Base-by-base conservation (phyloP, 2,113 vertebrate species). In the Prunella fulvescens region DNA sequence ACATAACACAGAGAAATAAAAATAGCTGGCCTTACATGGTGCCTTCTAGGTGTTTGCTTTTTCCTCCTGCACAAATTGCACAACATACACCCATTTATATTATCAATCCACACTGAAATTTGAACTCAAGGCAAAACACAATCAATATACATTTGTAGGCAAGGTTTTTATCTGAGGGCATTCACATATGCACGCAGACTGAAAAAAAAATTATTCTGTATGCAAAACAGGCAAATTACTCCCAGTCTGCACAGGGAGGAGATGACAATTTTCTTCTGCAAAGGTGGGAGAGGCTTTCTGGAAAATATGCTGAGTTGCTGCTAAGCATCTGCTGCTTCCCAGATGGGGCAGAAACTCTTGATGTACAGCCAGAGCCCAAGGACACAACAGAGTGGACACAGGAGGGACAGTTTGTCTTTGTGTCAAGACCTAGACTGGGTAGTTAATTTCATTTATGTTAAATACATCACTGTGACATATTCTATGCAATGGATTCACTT, bases 321-420 rank as follows among this genome's bases (percentile, higher is more conserved):
- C 37, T 60, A 61, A 86, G 53, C 64, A 86, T 50, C 54, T 44
- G 35, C 61, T 39, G 7, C 16, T 67, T 60, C 39, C 57, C 19
- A 79, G 10, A 62, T 33, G 23, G 51, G 78, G 14, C 45, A 90
- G 40, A 71, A 81, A 67, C 23, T 31, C 84, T 13, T 48, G 37
- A 77, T 31, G 28, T 14, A 22, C 26, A 73, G 40, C 35, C 65
- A 84, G 56, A 61, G 26, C 64, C 39, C 54, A 73, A 31, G 22
- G 74, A 35, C 14, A 16, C 39, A 91, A 42, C 3, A 44, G 0
- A 2, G 17, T 8, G 15, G 31, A 29, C 39, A 74, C 1, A 0
- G 4, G 11, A 76, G 37, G 48, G 40, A 61, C 37, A 48, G 14
- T 57, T 26, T 35, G 24, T 66, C 60, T 54, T 66, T 53, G 25